A percentile compares a stretch with the other conserved stretches of the same genome.
Conservation (phyloP, 53 echinoderm and acorn worm species). For the Patiria pectinifera region DNA sequence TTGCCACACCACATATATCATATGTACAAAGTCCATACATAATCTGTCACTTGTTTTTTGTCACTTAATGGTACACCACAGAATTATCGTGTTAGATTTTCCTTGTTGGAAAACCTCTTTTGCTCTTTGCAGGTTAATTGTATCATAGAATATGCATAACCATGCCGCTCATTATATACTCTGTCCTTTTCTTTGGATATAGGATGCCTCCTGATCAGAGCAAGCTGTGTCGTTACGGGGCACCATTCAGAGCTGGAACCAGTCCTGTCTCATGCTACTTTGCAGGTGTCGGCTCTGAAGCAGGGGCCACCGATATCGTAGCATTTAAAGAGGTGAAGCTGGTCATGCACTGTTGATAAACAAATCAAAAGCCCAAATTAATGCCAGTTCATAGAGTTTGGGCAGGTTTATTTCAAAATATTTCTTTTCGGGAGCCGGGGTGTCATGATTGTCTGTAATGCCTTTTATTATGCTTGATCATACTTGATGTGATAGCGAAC, state of each 20-base stretch:
- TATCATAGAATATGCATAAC: background rate
- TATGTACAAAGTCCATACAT: no score
- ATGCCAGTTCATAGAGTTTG: no score
- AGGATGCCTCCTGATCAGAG: constrained; percentile 57
- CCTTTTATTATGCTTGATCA: no score
- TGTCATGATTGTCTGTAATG: no score
- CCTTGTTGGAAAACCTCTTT: no score
- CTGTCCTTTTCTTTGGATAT: background rate
- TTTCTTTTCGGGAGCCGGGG: no score
- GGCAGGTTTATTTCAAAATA: no score
- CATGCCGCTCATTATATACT: background rate
- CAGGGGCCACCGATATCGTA: constrained; percentile 23
- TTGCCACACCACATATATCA: no score
- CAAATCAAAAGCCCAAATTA: background rate
- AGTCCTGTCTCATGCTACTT: constrained; percentile 53
- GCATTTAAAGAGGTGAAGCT: constrained; percentile 50
- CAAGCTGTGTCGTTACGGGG: constrained; percentile 66
- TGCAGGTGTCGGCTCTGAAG: constrained; percentile 59
- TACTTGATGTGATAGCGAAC: no score
- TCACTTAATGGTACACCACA: no score
- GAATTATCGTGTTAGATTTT: no score
- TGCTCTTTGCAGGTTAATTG: background rate
- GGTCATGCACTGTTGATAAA: background rate
- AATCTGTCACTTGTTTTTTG: no score
- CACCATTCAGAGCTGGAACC: constrained; percentile 51